Evolutionary conservation across 1,140 invertebrate genomes (phyloP), one percentile per base, ranked within the genome.

Genomic region (Musca vetustissima): DNA sequence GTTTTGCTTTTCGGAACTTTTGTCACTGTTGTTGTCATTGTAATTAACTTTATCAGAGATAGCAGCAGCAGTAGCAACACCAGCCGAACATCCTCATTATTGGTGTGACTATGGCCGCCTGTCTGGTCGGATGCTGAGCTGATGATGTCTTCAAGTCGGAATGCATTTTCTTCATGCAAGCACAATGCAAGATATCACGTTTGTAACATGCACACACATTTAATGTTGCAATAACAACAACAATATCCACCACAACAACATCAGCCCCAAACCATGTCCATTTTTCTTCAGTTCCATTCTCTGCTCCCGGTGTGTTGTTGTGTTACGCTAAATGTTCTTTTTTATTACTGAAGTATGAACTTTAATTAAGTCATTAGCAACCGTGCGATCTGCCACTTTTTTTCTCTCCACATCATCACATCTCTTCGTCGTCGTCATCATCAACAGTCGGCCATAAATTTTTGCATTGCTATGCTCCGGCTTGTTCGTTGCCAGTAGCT

Each of bases 351-450:
- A 59, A 59, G 55, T 59, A 59, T 59, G 55, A 59, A 59, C 55
- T 59, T 59, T 59, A 59, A 59, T 59, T 59, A 59, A 59, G 55
- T 59, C 55, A 59, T 59, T 59, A 59, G 55, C 55, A 59, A 59
- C 55, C 55, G 55, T 59, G 55, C 55, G 55, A 59, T 59, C 55
- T 59, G 55, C 55, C 55, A 59, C 28, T 59, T 7, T 3, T 32
- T n/a, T n/a, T 59, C 17, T 32, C 14, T 59, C 21, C 28, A 2
- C 55, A 28, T 59, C 25, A 11, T 28, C 28, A 28, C 28, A 28
- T 28, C 3, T 28, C 3, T 3, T 28, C 28, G 8, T 28, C 28
- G 8, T 28, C 28, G 8, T 4, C 28, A 28, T 4, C 28, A 28
- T 28, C 28, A 28, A 28, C 28, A 28, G 28, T 28, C 28, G 28